Base-by-base conservation (phyloP, 2,888 invertebrate genomes). In the Netelia melanura region DNA sequence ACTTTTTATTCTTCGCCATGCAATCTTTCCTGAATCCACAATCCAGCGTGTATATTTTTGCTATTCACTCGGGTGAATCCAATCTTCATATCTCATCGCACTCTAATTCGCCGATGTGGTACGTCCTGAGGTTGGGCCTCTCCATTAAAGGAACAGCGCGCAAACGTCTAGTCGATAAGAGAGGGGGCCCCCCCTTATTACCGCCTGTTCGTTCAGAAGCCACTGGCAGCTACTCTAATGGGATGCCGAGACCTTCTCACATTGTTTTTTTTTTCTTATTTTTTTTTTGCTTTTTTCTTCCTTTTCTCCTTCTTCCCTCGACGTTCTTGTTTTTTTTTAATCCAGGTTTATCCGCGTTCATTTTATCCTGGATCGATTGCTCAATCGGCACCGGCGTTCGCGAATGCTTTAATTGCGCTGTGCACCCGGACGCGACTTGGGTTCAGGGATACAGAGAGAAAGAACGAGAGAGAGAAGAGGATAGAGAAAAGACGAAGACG, bases 321-420 rank as follows among this genome's bases (percentile, higher is more conserved):
- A 38, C 38, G 14, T 14, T 48, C 14, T 48, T 48, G 17, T 58
- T 21, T 58, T 58, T 21, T 58, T 82, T 75, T 54, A 76, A 82
- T 79, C 74, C 71, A 48, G 52, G 81, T 70, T 79, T 72, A 84
- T 85, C 76, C 82, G 74, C 82, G 85, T 85, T 85, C 76, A 82
- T 80, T 85, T 80, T 77, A 79, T 80, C 85, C 82, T 65, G 76
- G 85, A 85, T 85, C 85, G 82, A 85, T 85, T 85, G 85, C 85
- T 85, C 85, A 85, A 85, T 85, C 85, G 85, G 82, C 82, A 83
- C 82, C 77, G 52, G 76, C 80, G 70, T 80, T 78, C 82, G 76
- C 61, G 72, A 83, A 80, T 76, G 85, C 82, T 85, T 85, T 85
- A 85, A 85, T 85, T 85, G 85, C 85, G 62, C 85, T 68, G 72